Evolutionary conservation across 2,888 invertebrate genomes (phyloP).

Genomic region (Hydraecia micacea): DNA sequence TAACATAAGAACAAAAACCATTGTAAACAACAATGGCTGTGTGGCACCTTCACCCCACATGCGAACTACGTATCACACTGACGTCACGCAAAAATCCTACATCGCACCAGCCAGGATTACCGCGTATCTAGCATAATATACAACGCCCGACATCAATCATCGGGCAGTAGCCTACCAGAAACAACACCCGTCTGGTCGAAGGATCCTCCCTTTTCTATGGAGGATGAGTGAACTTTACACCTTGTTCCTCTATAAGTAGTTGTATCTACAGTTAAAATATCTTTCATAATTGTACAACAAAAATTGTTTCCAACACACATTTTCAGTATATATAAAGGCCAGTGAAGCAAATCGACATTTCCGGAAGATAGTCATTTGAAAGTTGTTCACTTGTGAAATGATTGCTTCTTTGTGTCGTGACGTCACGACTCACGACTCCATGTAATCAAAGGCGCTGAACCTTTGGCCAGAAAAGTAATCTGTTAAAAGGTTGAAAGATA

Average conservation of each 20-base stretch:
- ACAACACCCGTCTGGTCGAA: background rate
- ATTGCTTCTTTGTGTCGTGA: constrained; percentile 68
- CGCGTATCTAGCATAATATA: background rate
- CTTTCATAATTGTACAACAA: background rate
- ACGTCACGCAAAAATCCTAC: background rate
- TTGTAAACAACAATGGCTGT: background rate
- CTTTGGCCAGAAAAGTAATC: constrained; percentile 28
- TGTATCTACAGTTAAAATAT: background rate
- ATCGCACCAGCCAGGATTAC: background rate
- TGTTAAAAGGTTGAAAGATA: constrained; percentile 22
- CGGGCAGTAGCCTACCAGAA: background rate
- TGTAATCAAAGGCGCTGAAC: constrained; percentile 43
- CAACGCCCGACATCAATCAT: background rate
- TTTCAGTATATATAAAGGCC: constrained; percentile 35
- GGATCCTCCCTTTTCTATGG: background rate
- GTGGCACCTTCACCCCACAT: background rate
- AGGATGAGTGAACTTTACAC: background rate
- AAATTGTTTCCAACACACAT: background rate
- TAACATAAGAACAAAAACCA: background rate
- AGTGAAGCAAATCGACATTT: constrained; percentile 67
- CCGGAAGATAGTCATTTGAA: constrained; percentile 75
- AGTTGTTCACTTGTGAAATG: constrained; percentile 75
- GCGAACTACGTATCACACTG: background rate
- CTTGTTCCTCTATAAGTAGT: background rate
- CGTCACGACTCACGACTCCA: constrained; percentile 30